Percentiles rank a stretch among this genome's conserved stretches.
These are phyloP conservation scores for Aproaerema taeniolella DNA, from an alignment of 2,888 invertebrate genomes.

Conservation along the genomic window DNA sequence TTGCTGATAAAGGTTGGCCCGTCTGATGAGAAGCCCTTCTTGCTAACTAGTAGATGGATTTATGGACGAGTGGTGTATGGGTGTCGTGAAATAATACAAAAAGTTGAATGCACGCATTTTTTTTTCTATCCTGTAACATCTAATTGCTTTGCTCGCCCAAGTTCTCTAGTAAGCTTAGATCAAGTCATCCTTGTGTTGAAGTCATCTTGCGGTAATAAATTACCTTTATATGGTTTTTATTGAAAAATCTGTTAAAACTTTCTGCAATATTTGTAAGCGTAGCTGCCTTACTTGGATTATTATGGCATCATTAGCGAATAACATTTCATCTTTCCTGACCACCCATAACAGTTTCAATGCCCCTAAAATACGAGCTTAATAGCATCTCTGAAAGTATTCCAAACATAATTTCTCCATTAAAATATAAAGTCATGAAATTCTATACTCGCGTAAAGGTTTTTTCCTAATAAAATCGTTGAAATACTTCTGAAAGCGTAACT, in stretches of 20 bases:
- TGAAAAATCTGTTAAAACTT: too few species aligned
- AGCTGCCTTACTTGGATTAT: too few species aligned
- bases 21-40: conserved; percentile 32
- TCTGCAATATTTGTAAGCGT: too few species aligned
- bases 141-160: too few species aligned
- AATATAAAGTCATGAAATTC: conserved; percentile 46
- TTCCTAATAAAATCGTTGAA: conserved; percentile 38
- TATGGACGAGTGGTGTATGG: too few species aligned
- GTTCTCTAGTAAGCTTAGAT: too few species aligned
- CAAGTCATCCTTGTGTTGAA: too few species aligned
- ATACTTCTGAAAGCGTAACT: conserved; percentile 21
- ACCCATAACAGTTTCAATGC: conserved; percentile 9
- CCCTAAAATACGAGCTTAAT: conserved; percentile 23
- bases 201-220: too few species aligned
- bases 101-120: too few species aligned
- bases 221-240: too few species aligned
- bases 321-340: conserved; percentile 9
- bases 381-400: conserved; percentile 36
- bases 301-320: not conserved
- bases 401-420: conserved; percentile 55
- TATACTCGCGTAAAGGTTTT: conserved; percentile 34
- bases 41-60: conserved; percentile 1
- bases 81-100: too few species aligned
- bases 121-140: too few species aligned
- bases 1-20: conserved; percentile 50